phyloP scores from a whole-genome alignment of 1,140 invertebrate species.

The Conus betulinus region DNA sequence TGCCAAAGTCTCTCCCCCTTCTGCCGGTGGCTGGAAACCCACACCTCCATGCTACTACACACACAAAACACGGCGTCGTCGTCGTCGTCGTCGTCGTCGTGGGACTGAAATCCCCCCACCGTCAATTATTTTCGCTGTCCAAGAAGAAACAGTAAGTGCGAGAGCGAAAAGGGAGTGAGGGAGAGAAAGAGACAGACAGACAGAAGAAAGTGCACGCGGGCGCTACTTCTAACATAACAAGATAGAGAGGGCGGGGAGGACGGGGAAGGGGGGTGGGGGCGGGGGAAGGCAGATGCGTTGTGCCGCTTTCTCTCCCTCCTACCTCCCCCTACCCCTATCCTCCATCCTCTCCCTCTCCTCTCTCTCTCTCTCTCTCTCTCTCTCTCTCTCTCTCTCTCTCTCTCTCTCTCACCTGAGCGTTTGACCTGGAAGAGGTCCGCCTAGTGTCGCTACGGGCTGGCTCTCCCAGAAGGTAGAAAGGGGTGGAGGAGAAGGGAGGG shows the following conservation, averaged over 20 bases:
- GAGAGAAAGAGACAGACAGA: not conserved
- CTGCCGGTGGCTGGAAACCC: no score
- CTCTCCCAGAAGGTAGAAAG: not conserved
- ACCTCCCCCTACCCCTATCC: no score
- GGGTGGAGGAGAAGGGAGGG: not conserved
- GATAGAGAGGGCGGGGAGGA: not conserved
- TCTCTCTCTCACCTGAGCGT: not conserved
- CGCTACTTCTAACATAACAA: not conserved
- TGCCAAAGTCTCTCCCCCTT: no score
- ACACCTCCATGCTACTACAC: no score
- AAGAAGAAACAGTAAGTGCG: not conserved
- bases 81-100: no score
- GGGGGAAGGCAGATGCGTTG: not conserved
- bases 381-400: not conserved
- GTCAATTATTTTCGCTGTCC: no score
- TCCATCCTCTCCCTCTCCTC: no score
- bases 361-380: no score
- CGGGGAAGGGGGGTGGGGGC: not conserved
- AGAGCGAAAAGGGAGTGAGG: not conserved
- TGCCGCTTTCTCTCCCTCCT: not conserved
- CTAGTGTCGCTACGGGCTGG: not conserved
- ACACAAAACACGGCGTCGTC: no score
- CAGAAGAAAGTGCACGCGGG: constrained; percentile 6
- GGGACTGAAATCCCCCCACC: no score
- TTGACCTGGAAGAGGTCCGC: not conserved